Evolutionary conservation across 2,113 vertebrate species (phyloP), one percentile per base, ranked within the genome.

Genomic region (Garra rufa): DNA sequence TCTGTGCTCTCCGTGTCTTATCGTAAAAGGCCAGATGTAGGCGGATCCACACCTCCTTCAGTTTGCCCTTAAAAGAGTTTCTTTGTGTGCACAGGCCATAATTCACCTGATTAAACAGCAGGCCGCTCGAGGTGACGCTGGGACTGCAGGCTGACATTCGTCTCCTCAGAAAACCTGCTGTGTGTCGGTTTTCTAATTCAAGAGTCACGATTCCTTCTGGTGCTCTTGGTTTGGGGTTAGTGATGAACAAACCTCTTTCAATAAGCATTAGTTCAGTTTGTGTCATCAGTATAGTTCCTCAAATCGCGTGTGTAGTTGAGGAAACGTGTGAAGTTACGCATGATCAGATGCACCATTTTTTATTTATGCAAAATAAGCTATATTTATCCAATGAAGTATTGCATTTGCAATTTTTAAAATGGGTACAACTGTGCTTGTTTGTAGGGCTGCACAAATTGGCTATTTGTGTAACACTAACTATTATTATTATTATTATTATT

Each of bases 21-120:
- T 90, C 89, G 34, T 21, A n/a, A 52, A 28, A 59, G 24, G 44
- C 88, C 89, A 90, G 88, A 88, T 86, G 87, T 26, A 75, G 55
- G 30, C 65, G 2, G 69, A 44, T 1, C 11, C 41, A 50, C 73
- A 67, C 19, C 43, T 61, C 65, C 80, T 80, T 55, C 21, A 79
- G 70, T 43, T 81, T 57, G 15, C 17, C 21, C 44, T 83, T 44
- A 38, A 46, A 41, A 67, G 55, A 55, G 78, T 50, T 84, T 55
- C 76, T 83, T 84, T 82, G 82, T 59, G 9, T 14, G 43, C 73
- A 30, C 13, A 3, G 24, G 77, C 67, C 65, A 10, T 86, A 87
- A 87, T 82, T 90, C 87, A 87, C 50, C 28, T 61, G 77, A 74
- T 61, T 76, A 87, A 85, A 82, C 59, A 81, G 50, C 34, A 24